Base-by-base conservation (phyloP, 2,797 vertebrate genomes). In the Benthosema pterotum region DNA sequence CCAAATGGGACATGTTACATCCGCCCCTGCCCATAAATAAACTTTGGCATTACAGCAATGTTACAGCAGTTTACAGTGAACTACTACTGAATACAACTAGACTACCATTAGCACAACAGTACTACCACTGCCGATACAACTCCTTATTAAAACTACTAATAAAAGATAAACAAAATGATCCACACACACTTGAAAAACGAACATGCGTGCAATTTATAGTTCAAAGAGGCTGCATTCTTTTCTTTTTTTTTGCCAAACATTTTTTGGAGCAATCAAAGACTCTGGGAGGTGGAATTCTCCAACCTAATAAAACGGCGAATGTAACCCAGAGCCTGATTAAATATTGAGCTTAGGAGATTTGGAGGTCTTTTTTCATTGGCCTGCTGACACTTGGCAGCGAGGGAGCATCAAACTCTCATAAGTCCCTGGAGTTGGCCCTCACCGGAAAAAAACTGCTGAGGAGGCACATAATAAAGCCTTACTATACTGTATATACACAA, bases 281-380 rank as follows among this genome's bases (percentile, higher is more conserved):
- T 78, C 63, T 67, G 7, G 83, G 79, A 82, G 83, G 83, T 75
- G 56, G 65, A 88, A 80, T 72, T 82, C 76, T 87, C 80, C 75
- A 57, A 81, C 82, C 81, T 88, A 88, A 89, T 90, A 83, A 91
- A 86, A 90, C 82, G 83, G 86, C 78, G 80, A 84, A 86, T 81
- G 83, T 87, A 85, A 89, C 87, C 79, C 74, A 80, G 86, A 63
- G 60, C 84, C 84, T 90, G 87, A 90, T 92, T 91, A 92, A 91
- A 91, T 91, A 92, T 90, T 91, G 90, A 91, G 86, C 78, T 84
- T 81, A 77, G 79, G 78, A 84, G 71, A 84, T 90, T 87, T 74
- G 83, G 66, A 75, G 85, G 84, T 86, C 78, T 84, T 83, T 89
- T 87, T 85, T 84, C 83, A 80, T 71, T 60, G 80, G 80, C 87